phyloP scores from a whole-genome alignment of 1,140 invertebrate genomes.

The Tribolium castaneum region DNA sequence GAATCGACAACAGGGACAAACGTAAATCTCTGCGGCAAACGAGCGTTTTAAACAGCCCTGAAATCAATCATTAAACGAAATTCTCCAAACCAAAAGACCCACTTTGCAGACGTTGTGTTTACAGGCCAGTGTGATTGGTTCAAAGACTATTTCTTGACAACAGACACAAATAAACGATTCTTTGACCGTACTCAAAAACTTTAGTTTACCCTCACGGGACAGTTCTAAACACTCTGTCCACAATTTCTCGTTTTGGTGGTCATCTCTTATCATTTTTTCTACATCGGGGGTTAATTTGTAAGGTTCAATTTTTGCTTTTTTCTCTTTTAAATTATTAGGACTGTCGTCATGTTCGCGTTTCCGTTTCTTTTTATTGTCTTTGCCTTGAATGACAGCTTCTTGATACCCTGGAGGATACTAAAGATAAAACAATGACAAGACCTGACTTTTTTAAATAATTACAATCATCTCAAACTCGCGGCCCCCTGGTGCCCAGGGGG shows the following conservation, averaged over 20 bases:
- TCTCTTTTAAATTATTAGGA: constrained; percentile 51
- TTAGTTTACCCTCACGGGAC: constrained; percentile 66
- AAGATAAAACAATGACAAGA: constrained; percentile 47
- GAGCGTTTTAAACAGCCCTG: constrained; percentile 75
- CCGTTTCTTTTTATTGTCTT: constrained; percentile 49
- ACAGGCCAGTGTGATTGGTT: constrained; percentile 81
- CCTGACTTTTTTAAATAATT: constrained; percentile 51
- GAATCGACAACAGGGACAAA: constrained; percentile 77
- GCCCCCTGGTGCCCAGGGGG: constrained; percentile 85
- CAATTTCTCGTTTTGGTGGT: constrained; percentile 69
- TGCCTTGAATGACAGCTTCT: constrained; percentile 68
- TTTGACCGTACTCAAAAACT: constrained; percentile 74
- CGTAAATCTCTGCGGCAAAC: constrained; percentile 73
- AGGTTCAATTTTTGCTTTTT: constrained; percentile 65
- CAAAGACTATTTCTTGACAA: constrained; percentile 80
- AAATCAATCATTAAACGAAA: constrained; percentile 34
- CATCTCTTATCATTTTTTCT: constrained; percentile 69
- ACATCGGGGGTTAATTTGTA: constrained; percentile 68
- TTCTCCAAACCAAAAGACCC: constrained; percentile 17
- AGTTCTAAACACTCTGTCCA: constrained; percentile 72
- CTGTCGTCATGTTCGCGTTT: constrained; percentile 40
- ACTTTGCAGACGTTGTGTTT: constrained; percentile 83
- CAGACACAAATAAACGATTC: constrained; percentile 82
- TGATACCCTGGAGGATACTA: constrained; percentile 84
- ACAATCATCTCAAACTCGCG: constrained; percentile 70